phyloP scores from a whole-genome alignment of 2,113 vertebrate genomes.

The Columba livia region DNA sequence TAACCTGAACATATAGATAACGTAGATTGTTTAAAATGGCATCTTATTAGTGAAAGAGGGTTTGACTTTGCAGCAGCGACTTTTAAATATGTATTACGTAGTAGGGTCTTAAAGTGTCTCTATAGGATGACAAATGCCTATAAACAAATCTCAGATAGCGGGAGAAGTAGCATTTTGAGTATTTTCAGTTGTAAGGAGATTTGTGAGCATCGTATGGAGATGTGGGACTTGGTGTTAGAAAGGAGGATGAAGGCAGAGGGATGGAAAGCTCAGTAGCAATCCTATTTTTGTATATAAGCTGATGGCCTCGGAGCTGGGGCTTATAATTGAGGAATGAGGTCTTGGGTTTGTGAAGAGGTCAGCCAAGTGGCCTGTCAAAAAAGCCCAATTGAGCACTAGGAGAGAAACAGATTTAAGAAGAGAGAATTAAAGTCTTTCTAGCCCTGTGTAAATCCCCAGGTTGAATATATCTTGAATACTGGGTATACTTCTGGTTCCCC shows the following conservation, averaged over 20 bases:
- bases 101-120: background rate
- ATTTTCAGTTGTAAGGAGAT: background rate
- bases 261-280: background rate
- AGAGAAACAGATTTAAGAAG: background rate
- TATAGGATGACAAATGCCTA: background rate
- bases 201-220: background rate
- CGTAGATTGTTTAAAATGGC: background rate
- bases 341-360: background rate
- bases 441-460: background rate
- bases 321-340: background rate
- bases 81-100: background rate
- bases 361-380: background rate
- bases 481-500: accelerated
- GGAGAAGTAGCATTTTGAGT: background rate
- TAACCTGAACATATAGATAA: accelerated
- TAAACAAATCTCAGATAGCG: background rate
- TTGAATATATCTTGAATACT: background rate
- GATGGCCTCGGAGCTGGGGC: background rate
- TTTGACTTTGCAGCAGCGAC: background rate
- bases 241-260: background rate
- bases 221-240: background rate
- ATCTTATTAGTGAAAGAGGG: background rate
- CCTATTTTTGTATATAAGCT: background rate
- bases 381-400: background rate
- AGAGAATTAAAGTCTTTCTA: background rate